A percentile compares a stretch with the other conserved stretches of the same genome.
phyloP scores from a whole-genome alignment of 2,888 invertebrate species.

The Zele albiditarsus region DNA sequence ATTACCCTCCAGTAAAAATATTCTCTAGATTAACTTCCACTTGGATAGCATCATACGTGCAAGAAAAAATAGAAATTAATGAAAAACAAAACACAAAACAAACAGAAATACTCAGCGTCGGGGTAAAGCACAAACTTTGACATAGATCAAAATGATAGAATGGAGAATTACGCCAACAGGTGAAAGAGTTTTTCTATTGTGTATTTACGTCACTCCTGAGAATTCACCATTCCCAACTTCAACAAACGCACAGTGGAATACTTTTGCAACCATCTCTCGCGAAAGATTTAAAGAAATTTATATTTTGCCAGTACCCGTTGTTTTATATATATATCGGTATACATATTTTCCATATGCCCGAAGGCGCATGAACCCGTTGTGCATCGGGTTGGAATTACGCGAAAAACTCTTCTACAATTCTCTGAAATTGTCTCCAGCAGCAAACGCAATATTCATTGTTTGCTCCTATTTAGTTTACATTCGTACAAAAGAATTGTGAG shows the following conservation, averaged over 20 bases:
- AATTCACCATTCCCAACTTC: constrained; percentile 25
- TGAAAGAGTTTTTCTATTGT: constrained; percentile 34
- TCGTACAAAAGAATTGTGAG: neutral
- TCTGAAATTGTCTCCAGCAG: constrained; percentile 30
- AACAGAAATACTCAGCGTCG: neutral
- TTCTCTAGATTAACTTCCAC: too few species aligned
- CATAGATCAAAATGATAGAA: constrained; percentile 9
- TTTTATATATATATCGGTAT: neutral
- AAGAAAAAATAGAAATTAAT: neutral
- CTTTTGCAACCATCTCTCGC: constrained; percentile 30
- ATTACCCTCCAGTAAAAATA: too few species aligned
- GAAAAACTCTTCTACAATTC: constrained; percentile 39
- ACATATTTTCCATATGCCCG: constrained; percentile 5
- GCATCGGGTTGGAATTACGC: constrained; percentile 41
- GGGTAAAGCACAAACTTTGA: neutral
- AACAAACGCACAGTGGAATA: constrained; percentile 40
- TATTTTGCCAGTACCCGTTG: neutral
- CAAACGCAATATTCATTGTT: constrained; percentile 21
- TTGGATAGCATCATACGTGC: neutral
- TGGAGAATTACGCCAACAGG: constrained; percentile 21
- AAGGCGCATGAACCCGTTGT: constrained; percentile 37
- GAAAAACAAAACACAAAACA: neutral
- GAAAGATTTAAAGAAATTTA: constrained; percentile 14
- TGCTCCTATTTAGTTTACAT: constrained; percentile 40
- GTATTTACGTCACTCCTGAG: neutral